These are phyloP conservation scores for Eurystomus gularis DNA, from an alignment of 2,113 vertebrate genomes.

Conservation along the genomic window DNA sequence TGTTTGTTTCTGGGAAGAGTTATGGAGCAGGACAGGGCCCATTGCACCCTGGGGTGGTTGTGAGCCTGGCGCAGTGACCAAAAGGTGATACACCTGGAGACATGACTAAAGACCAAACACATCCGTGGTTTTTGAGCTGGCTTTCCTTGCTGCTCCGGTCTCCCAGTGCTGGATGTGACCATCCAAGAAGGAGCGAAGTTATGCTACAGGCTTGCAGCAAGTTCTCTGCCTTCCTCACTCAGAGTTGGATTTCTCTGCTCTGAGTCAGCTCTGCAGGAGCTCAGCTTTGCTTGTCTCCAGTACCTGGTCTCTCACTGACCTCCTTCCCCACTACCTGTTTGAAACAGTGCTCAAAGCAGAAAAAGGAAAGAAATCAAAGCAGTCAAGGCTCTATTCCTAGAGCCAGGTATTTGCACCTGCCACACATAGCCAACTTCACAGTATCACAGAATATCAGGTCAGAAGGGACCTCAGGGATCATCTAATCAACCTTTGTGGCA, in stretches of 20 bases:
- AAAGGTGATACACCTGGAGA: background rate
- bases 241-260: background rate
- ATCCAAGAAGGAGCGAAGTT: background rate
- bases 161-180: fast-evolving
- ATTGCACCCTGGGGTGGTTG: background rate
- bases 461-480: background rate
- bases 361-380: background rate
- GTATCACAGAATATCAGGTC: background rate
- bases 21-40: fast-evolving
- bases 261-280: background rate
- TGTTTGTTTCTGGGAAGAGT: background rate
- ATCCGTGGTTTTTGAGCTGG: fast-evolving
- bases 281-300: background rate
- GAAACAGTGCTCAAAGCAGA: background rate
- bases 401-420: background rate
- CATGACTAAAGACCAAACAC: background rate
- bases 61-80: background rate
- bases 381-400: background rate
- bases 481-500: background rate
- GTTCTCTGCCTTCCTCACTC: background rate
- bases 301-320: background rate
- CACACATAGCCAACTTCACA: background rate
- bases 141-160: background rate
- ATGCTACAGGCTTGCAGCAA: background rate
- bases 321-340: background rate